A percentile compares a stretch with the other conserved stretches of the same genome.
These are phyloP conservation scores for Harpegnathos saltator DNA, from an alignment of 1,140 invertebrate genomes.

Conservation along the genomic window DNA sequence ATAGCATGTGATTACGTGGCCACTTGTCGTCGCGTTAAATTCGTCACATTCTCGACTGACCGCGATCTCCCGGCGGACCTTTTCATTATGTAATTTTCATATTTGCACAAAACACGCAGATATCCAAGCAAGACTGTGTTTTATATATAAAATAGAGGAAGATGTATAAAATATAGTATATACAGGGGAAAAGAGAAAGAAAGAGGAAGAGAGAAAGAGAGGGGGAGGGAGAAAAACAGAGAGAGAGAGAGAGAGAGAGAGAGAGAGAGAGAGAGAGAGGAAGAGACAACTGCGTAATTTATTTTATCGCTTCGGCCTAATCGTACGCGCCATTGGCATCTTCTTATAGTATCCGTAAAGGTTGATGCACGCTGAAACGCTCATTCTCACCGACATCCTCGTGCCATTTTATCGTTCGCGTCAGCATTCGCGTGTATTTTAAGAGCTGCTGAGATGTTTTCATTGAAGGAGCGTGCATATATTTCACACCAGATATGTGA, in stretches of 20 bases:
- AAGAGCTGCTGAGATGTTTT: neutral
- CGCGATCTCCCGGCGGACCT: too few relatives aligned
- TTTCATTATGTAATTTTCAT: too few relatives aligned
- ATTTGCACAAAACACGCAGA: too few relatives aligned
- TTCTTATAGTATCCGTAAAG: slow-evolving; percentile 17
- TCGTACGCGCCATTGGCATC: neutral
- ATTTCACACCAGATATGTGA: neutral
- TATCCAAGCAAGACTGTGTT: too few relatives aligned
- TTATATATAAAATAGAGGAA: too few relatives aligned
- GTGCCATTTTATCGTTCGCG: neutral
- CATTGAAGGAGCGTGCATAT: neutral
- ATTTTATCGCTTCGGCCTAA: neutral
- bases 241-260: too few relatives aligned
- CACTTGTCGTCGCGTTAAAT: too few relatives aligned
- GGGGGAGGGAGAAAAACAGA: too few relatives aligned
- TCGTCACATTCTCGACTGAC: too few relatives aligned
- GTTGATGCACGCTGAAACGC: neutral
- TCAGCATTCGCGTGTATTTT: neutral
- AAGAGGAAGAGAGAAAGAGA: neutral
- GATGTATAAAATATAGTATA: neutral
- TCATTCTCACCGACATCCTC: slow-evolving; percentile 5
- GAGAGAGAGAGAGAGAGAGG: neutral
- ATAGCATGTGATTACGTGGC: too few relatives aligned
- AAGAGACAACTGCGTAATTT: neutral
- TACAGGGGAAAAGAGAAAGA: neutral